Conservation (phyloP, 1,140 invertebrate genomes). For the Zaprionus nigranus region DNA sequence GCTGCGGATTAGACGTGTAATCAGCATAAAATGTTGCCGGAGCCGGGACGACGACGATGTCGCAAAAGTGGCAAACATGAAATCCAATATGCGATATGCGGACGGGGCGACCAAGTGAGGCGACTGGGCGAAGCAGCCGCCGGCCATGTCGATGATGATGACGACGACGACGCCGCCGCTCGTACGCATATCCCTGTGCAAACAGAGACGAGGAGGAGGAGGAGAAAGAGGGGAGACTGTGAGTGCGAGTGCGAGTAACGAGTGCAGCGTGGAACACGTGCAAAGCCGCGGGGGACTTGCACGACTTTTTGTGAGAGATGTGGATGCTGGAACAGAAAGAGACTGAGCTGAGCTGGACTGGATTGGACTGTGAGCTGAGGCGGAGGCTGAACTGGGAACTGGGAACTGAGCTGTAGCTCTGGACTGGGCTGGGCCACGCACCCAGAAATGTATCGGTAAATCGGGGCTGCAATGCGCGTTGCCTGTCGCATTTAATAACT, state of each 20-base stretch:
- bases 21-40: constrained; percentile 81
- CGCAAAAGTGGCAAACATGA: constrained; percentile 79
- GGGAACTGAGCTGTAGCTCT: too few species aligned
- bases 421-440: constrained; percentile 65
- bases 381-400: background rate
- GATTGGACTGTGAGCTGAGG: constrained; percentile 6
- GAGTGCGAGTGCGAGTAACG: constrained; percentile 29
- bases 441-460: constrained; percentile 59
- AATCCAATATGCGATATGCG: constrained; percentile 70
- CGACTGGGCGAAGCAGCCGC: constrained; percentile 22
- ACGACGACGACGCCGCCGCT: constrained; percentile 41
- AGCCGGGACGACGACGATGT: constrained; percentile 41
- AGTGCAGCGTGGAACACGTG: constrained; percentile 75
- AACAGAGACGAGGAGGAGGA: constrained; percentile 34
- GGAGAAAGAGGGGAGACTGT: background rate
- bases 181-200: constrained; percentile 81
- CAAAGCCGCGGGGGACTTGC: constrained; percentile 83
- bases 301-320: constrained; percentile 66
- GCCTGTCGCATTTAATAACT: constrained; percentile 82
- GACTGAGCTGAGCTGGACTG: constrained; percentile 22
- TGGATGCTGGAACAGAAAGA: constrained; percentile 42
- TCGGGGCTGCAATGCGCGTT: constrained; percentile 63
- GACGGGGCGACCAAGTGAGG: constrained; percentile 14
- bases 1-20: constrained; percentile 82
- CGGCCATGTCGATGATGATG: constrained; percentile 43